These are phyloP conservation scores for Paedocypris micromegethes DNA, from an alignment of 2,797 vertebrate species.

Conservation along the genomic window DNA sequence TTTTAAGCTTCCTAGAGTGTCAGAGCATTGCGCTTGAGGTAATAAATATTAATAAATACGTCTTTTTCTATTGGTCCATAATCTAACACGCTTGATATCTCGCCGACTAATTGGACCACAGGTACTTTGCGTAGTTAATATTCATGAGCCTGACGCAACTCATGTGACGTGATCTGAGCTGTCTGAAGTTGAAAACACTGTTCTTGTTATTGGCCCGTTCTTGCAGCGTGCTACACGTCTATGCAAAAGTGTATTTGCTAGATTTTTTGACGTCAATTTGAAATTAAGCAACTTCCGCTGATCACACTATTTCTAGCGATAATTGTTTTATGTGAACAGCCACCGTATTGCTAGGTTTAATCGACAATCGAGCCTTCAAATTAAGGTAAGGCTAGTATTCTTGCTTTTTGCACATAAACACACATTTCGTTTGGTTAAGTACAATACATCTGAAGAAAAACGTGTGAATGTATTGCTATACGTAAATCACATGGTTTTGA, in stretches of 20 bases:
- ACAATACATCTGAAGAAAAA: not conserved
- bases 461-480: not conserved
- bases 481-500: conserved; percentile 12
- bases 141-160: conserved; percentile 37
- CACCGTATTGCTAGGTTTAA: conserved; percentile 15
- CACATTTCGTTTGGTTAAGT: not conserved
- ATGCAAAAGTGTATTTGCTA: not conserved
- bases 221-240: conserved; percentile 39
- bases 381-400: conserved; percentile 31
- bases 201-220: conserved; percentile 60
- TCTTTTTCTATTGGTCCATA: not conserved
- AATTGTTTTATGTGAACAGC: conserved; percentile 7
- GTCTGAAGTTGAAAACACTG: conserved; percentile 78
- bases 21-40: no score
- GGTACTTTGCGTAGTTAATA: conserved; percentile 9
- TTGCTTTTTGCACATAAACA: not conserved
- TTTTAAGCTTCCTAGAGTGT: no score
- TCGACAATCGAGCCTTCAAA: conserved; percentile 27
- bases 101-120: not conserved
- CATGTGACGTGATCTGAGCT: conserved; percentile 60
- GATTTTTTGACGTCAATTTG: not conserved
- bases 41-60: conserved; percentile 8
- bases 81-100: not conserved
- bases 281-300: not conserved
- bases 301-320: not conserved